Base-by-base conservation (phyloP, 2,888 invertebrate species). In the Bombyx huttoni region DNA sequence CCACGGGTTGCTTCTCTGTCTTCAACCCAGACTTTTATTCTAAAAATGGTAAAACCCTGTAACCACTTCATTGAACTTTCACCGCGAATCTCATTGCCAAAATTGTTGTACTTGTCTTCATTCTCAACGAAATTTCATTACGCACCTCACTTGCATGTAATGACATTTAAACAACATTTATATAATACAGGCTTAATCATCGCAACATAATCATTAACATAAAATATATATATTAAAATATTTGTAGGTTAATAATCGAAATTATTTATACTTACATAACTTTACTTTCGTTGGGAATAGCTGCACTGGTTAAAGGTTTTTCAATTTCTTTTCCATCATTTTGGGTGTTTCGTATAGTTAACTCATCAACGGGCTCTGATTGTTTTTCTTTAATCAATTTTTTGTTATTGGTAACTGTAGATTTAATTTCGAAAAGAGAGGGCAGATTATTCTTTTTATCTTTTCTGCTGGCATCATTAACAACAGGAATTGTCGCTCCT, bases 1-100 rank as follows among this genome's bases (percentile, higher is more conserved):
- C 95, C 95, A 68, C 94, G 91, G 60, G 94, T 94, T n/a, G 94
- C 93, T 63, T 93, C 89, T 70, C 92, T 92, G 74, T 96, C 95
- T 80, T 96, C 95, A 46, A 96, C 93, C 81, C 93, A 94, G 81
- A 96, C 91, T 62, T 94, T 91, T 58, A 95, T 92, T 61, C 94
- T 95, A 75, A 54, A 77, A 73, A 49, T 49, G 40, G 13, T 52
- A 51, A 13, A 24, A 24, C 5, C 24, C 24, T 5, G 24, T 24
- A 24, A 24, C 24, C 24, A 24, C 24, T 5, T 24, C 2, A 24
- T 24, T 24, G 24, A 5, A 24, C 24, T 24, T 24, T 24, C 24
- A 24, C 24, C 5, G 24, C 24, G 3, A 24, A 24, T 24, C 24
- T 24, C 24, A 5, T 2, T 24, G 5, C 24, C 5, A 24, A 24